Percentiles rank a stretch among this genome's conserved stretches.
Conservation (phyloP, 1,140 invertebrate genomes). For the Aphidius ervi region DNA sequence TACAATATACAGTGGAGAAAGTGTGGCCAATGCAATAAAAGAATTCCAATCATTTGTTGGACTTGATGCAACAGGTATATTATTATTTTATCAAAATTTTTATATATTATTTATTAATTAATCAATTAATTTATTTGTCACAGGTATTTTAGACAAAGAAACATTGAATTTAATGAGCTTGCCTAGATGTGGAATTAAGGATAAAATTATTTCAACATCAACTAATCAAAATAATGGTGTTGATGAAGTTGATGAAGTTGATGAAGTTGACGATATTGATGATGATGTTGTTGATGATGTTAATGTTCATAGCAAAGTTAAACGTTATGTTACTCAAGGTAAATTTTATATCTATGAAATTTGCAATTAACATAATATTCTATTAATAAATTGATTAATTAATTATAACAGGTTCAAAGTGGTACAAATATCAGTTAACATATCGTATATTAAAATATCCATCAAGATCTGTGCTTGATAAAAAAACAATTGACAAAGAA, state of each 20-base stretch:
- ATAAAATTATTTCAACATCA: slow-evolving; percentile 59
- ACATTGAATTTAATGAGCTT: slow-evolving; percentile 73
- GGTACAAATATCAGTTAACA: slow-evolving; percentile 82
- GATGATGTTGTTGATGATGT: slow-evolving; percentile 66
- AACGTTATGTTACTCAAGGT: slow-evolving; percentile 85
- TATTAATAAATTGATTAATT: too few relatives aligned
- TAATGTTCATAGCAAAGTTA: slow-evolving; percentile 68
- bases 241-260: slow-evolving; percentile 60
- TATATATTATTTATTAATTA: neutral
- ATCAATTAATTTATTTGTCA: slow-evolving; percentile 28
- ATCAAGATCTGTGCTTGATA: slow-evolving; percentile 58
- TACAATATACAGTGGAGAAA: too few relatives aligned
- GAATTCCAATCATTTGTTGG: too few relatives aligned
- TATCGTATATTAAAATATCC: slow-evolving; percentile 91
- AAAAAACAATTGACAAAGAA: slow-evolving; percentile 72
- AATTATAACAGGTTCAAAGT: slow-evolving; percentile 69
- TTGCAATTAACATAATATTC: neutral
- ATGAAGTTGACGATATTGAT: too few relatives aligned
- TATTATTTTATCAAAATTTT: too few relatives aligned
- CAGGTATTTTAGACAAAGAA: slow-evolving; percentile 73
- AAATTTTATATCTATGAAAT: slow-evolving; percentile 14
- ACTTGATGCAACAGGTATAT: too few relatives aligned
- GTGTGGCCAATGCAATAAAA: too few relatives aligned
- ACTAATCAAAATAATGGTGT: slow-evolving; percentile 53
- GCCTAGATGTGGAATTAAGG: slow-evolving; percentile 81